Evolutionary conservation across 2,888 invertebrate species (phyloP).

Genomic region (Aleiodes leptofemur): DNA sequence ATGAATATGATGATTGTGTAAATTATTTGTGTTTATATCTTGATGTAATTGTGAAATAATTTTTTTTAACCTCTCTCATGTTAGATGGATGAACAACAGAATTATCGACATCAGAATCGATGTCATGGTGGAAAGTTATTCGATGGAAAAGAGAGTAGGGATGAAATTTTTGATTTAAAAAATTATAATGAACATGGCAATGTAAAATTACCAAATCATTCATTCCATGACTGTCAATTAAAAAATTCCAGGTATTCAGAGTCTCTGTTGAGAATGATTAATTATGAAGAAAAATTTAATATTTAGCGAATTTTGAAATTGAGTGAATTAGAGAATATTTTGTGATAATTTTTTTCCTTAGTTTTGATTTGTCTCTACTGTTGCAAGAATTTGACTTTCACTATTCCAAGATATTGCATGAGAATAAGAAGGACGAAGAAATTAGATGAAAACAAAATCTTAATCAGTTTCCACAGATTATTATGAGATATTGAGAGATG

Average conservation of each 20-base stretch:
- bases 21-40: neutral
- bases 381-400: too few relatives aligned
- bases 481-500: too few relatives aligned
- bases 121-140: neutral
- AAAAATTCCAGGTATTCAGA: neutral
- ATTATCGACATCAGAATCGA: constrained; percentile 5
- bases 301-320: neutral
- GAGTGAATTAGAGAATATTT: too few relatives aligned
- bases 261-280: neutral
- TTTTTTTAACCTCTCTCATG: neutral
- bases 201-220: neutral
- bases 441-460: too few relatives aligned
- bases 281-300: neutral
- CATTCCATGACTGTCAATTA: neutral
- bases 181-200: constrained; percentile 1
- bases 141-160: neutral
- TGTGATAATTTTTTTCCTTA: too few relatives aligned
- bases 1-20: constrained; percentile 12
- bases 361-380: too few relatives aligned
- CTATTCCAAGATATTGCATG: too few relatives aligned
- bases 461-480: too few relatives aligned
- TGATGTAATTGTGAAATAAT: neutral
- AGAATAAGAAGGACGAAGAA: too few relatives aligned
- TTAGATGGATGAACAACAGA: neutral
- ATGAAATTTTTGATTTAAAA: constrained; percentile 2